phyloP scores from a whole-genome alignment of 1,140 invertebrate genomes.

The Oedothorax gibbosus region DNA sequence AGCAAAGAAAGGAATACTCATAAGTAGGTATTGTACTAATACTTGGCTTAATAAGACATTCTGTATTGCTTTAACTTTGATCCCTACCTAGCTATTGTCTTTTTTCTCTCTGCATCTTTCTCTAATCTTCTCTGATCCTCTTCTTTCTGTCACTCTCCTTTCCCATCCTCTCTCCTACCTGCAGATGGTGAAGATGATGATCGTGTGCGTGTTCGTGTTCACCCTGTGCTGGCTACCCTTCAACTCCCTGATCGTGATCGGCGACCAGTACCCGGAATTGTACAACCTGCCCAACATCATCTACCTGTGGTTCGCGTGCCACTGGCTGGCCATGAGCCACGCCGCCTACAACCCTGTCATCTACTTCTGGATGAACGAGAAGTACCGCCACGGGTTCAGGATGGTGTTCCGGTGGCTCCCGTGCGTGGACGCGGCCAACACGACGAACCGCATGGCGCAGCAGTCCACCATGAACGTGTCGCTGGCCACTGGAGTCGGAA shows the following conservation, averaged over 20 bases:
- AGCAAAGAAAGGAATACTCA: too few relatives aligned
- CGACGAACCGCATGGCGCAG: neutral
- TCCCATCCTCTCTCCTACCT: conserved; percentile 67
- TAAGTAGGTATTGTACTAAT: too few relatives aligned
- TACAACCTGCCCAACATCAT: conserved; percentile 70
- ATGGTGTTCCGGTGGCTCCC: conserved; percentile 50
- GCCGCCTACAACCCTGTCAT: conserved; percentile 93
- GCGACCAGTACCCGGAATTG: conserved; percentile 66
- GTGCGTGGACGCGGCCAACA: neutral
- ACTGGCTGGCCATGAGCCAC: conserved; percentile 92
- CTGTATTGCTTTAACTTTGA: too few relatives aligned
- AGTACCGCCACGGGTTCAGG: conserved; percentile 75
- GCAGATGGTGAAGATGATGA: conserved; percentile 77
- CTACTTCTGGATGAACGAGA: conserved; percentile 90
- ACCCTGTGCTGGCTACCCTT: conserved; percentile 71
- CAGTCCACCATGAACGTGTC: conserved; percentile 27
- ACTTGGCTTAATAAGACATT: too few relatives aligned
- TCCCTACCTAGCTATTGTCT: too few relatives aligned
- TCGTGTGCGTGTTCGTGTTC: conserved; percentile 70
- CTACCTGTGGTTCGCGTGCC: conserved; percentile 80
- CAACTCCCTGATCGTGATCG: conserved; percentile 66
- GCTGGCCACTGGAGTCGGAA: conserved; percentile 17
- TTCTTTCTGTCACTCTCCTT: conserved; percentile 4
- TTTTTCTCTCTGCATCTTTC: neutral
- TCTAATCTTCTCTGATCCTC: neutral